A percentile compares a stretch with the other conserved stretches of the same genome.
Evolutionary conservation across 2,113 vertebrate genomes (phyloP).

Genomic region (Plotosus lineatus): DNA sequence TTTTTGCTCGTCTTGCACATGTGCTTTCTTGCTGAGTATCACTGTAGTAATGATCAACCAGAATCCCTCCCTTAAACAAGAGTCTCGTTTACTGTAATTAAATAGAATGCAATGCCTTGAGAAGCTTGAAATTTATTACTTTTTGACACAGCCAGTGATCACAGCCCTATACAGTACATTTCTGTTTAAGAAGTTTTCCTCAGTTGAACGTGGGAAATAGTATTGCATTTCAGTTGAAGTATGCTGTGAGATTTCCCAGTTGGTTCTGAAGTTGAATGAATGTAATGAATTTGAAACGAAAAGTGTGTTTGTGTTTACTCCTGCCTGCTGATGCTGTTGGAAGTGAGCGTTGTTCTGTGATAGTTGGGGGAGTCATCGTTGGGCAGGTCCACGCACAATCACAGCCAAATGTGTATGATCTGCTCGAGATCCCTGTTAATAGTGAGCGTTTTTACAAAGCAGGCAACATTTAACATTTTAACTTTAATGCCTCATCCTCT

Average conservation of each 20-base stretch:
- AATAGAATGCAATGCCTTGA: not conserved
- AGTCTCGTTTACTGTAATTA: not conserved
- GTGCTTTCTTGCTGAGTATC: conserved; percentile 5
- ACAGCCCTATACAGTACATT: not conserved
- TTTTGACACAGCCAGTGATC: not conserved
- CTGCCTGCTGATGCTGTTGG: conserved; percentile 59
- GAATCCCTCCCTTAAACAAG: not conserved
- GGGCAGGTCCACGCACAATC: conserved; percentile 30
- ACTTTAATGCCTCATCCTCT: not conserved
- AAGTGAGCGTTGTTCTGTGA: conserved; percentile 53
- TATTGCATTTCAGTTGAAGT: not conserved
- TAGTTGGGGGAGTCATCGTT: conserved; percentile 38
- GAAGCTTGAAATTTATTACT: not conserved
- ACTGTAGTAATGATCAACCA: not conserved
- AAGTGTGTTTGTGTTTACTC: conserved; percentile 50
- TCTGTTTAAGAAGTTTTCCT: conserved; percentile 5
- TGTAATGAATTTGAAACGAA: not conserved
- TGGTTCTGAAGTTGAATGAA: conserved; percentile 6
- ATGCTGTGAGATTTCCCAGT: conserved; percentile 30
- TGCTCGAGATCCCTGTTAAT: conserved; percentile 1
- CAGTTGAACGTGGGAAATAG: conserved; percentile 21
- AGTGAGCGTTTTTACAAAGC: not conserved
- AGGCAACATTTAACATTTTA: no score
- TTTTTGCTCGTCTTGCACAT: conserved; percentile 17
- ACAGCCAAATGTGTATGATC: not conserved